Base-by-base conservation (phyloP, 2,888 invertebrate genomes). In the Tetramorium bicarinatum region DNA sequence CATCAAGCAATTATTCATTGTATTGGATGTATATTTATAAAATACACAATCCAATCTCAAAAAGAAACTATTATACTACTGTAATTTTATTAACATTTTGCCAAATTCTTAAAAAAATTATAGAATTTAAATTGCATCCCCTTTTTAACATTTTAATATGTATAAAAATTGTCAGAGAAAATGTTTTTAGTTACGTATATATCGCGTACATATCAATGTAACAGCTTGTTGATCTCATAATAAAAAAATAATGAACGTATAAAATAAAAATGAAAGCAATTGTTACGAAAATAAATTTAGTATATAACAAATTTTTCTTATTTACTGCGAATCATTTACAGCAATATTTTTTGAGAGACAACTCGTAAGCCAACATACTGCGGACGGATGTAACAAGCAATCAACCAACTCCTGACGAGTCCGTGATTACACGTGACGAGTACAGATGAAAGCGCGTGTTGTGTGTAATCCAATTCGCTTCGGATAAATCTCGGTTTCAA, bases 401-500 rank as follows among this genome's bases (percentile, higher is more conserved):
- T 86, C 54, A 67, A 81, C n/a, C 29, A 34, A 56, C 54, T 56
- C 21, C 44, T 77, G 71, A 71, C 69, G 41, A 83, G 74, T 47
- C 47, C 11, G 66, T 67, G 66, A 21, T 72, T 21, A 62, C 66
- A 72, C 64, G 71, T 82, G 81, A 81, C 82, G 80, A 77, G 79
- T 79, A 79, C 81, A 83, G 87, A 88, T 72, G 82, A 79, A 86
- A 85, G 79, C 81, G 81, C 71, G 34, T 81, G 84, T 83, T 79
- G 82, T 75, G 18, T 75, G 84, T 85, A 83, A 87, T 77, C 82
- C 56, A 74, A 87, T 87, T 76, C 34, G 6, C 25, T 34, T 9
- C 49, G 75, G 79, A 84, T 69, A 62, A 81, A 89, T 80, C 81
- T 49, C 61, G 29, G 13, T 38, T 71, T 47, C 79, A 80, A 84